Base-by-base conservation (phyloP, 2,888 invertebrate species). In the Phalangium opilio region DNA sequence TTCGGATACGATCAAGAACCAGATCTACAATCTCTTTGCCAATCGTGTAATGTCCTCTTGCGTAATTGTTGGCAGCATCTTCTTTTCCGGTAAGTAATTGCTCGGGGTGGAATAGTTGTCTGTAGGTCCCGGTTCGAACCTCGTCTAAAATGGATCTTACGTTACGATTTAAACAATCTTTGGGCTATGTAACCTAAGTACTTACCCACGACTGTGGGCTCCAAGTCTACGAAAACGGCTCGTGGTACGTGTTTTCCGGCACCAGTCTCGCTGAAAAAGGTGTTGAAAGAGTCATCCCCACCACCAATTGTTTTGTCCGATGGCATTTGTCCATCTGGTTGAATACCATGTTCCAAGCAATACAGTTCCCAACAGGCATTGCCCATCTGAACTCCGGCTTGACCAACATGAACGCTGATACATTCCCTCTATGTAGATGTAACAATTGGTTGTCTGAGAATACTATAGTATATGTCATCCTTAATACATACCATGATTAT, bases 221-320 rank as follows among this genome's bases (percentile, higher is more conserved):
- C 89, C 53, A 87, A 72, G 61, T 90, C 89, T 46, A 89, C 81
- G 75, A 86, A 83, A 35, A 87, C 75, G 1, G 81, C 79, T 53
- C 89, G 72, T 1, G 90, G 90, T 41, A 89, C 87, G 73, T 85
- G 83, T 66, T 86, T 87, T 11, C 87, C 87, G 45, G 79, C 73
- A 55, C 76, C 82, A 4, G 86, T 87, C 64, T 90, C 70, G 54
- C 66, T 65, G 62, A 72, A 72, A 62, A 73, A 72, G 12, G 72
- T 73, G 53, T 70, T 71, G 63, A 68, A 72, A 12, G 70, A 70
- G 55, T 70, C 69, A 58, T 72, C 71, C 35, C 66, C 67, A 55
- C 83, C 83, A 42, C 86, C 86, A 56, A 85, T 77, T 63, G 83
- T 82, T 71, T 86, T 87, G 68, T 87, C 86, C 1, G 81, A 80